A percentile compares a stretch with the other conserved stretches of the same genome.
Conservation (phyloP, 2,888 invertebrate species). For the Conomelus anceps region DNA sequence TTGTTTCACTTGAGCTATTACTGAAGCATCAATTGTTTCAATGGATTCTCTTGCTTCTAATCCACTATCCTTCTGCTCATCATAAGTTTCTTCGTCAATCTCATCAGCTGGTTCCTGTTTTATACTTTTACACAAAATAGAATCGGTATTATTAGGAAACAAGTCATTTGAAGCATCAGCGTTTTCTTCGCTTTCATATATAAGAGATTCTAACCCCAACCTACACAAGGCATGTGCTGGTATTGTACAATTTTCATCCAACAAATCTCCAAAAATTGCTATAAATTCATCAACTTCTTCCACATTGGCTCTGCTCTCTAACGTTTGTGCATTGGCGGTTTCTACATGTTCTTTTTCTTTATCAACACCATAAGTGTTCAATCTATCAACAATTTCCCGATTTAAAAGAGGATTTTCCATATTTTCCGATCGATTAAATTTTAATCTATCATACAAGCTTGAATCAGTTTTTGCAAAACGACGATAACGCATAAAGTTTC, state of each 20-base stretch:
- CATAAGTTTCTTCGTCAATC: not conserved
- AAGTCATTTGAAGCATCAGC: not conserved
- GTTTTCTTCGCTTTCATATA: not conserved
- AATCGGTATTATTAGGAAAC: not conserved
- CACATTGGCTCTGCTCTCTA: not conserved
- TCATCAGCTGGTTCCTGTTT: not conserved
- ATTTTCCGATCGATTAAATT: not conserved
- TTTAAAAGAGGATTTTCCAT: not conserved
- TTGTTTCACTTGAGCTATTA: not conserved
- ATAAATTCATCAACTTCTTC: not conserved
- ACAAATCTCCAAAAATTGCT: not conserved
- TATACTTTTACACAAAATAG: not conserved
- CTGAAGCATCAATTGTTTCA: not conserved
- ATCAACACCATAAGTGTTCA: not conserved
- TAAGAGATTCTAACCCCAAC: not conserved
- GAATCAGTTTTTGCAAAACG: not conserved
- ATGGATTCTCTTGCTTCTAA: no score
- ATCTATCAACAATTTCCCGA: not conserved
- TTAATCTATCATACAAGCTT: not conserved
- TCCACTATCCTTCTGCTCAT: not conserved
- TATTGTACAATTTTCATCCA: not conserved
- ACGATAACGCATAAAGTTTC: not conserved
- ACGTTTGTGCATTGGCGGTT: not conserved
- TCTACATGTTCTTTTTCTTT: not conserved
- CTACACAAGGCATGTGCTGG: not conserved